Percentiles rank a stretch among this genome's conserved stretches.
Conservation (phyloP, 2,113 vertebrate genomes). For the Xenotilapia flavipinnis region DNA sequence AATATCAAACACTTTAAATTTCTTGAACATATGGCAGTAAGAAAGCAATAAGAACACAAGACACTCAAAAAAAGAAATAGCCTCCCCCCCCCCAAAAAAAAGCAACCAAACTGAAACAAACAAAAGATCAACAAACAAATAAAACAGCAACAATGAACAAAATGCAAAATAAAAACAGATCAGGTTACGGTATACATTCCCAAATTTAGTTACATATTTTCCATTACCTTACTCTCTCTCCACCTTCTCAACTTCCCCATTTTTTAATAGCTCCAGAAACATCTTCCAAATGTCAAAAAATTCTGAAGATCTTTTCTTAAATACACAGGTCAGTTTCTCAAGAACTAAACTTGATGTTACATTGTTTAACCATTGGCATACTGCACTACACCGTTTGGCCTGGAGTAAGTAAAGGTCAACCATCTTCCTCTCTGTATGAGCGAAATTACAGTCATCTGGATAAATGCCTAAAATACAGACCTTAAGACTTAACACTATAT, state of each 20-base stretch:
- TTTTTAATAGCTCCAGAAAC: neutral
- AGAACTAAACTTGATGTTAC: neutral
- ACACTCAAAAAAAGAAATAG: neutral
- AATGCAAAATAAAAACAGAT: neutral
- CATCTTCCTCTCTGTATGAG: neutral
- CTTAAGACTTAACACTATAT: neutral
- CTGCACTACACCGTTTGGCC: neutral
- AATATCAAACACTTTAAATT: neutral
- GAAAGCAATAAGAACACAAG: neutral
- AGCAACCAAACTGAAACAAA: neutral
- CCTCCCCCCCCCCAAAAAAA: fast-evolving
- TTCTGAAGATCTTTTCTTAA: neutral
- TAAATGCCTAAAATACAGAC: neutral
- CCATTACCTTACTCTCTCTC: fast-evolving
- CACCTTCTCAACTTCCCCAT: neutral
- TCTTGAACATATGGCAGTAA: neutral
- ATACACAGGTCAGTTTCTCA: neutral
- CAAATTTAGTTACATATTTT: neutral
- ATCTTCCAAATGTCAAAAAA: neutral
- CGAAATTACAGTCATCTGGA: neutral
- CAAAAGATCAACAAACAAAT: neutral
- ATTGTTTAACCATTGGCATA: neutral
- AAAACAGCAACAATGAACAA: neutral
- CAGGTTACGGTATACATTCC: neutral
- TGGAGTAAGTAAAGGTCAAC: neutral